Conservation (phyloP, 2,797 vertebrate species). For the Miichthys miiuy region DNA sequence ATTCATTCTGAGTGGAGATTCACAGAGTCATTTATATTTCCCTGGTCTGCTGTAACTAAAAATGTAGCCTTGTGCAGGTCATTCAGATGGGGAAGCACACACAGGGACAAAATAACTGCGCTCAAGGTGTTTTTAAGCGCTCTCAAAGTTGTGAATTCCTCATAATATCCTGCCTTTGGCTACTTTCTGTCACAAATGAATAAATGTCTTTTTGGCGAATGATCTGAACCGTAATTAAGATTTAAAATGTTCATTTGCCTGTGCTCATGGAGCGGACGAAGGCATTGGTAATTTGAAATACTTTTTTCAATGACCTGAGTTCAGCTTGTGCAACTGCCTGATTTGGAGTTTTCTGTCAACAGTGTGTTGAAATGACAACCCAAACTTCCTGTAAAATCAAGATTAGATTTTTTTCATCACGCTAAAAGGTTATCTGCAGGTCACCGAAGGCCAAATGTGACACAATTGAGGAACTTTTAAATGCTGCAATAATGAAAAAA, state of each 20-base stretch:
- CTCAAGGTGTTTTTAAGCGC: slow-evolving; percentile 41
- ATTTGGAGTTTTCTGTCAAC: background rate
- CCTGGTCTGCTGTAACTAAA: slow-evolving; percentile 35
- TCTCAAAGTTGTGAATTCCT: slow-evolving; percentile 12
- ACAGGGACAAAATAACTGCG: slow-evolving; percentile 21
- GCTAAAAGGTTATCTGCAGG: background rate
- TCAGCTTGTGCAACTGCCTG: background rate
- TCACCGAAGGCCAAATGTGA: background rate
- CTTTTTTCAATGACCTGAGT: background rate
- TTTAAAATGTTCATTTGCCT: background rate
- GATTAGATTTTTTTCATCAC: background rate
- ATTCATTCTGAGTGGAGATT: slow-evolving; percentile 3
- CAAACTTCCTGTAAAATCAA: background rate
- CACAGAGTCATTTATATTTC: slow-evolving; percentile 16
- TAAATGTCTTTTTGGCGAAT: background rate
- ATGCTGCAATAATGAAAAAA: background rate
- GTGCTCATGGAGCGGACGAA: background rate
- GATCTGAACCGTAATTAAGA: background rate
- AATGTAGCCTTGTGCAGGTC: slow-evolving; percentile 26
- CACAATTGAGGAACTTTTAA: background rate
- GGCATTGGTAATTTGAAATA: no score
- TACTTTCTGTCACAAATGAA: slow-evolving; percentile 7
- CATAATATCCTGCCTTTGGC: background rate
- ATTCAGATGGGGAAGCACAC: slow-evolving; percentile 8
- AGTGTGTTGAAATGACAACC: background rate